Conservation (phyloP, 2,888 invertebrate genomes). For the Pogonocherus hispidulus region DNA sequence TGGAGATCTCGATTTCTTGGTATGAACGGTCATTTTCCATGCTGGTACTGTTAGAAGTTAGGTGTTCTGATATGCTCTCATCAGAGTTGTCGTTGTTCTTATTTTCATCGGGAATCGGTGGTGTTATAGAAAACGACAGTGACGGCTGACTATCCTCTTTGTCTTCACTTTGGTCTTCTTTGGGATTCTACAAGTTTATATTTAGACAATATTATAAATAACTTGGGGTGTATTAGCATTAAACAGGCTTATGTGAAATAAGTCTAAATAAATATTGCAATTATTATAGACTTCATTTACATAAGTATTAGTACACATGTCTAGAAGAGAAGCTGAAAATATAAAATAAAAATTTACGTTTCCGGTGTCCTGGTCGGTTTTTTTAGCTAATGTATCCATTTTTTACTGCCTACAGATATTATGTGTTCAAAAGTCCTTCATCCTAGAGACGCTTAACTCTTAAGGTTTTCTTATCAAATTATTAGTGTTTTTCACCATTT, state of each 20-base stretch:
- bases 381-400: not conserved
- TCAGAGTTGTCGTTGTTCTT: slow-evolving; percentile 39
- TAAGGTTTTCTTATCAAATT: no score
- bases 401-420: no score
- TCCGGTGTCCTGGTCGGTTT: slow-evolving; percentile 8
- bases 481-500: no score
- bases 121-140: slow-evolving; percentile 49
- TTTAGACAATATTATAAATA: not conserved
- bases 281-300: no score
- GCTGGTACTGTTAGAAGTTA: slow-evolving; percentile 54
- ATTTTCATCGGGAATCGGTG: slow-evolving; percentile 47
- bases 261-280: not conserved
- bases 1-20: slow-evolving; percentile 65
- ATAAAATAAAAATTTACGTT: no score
- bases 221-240: not conserved
- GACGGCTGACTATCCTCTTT: slow-evolving; percentile 30
- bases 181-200: slow-evolving; percentile 8
- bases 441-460: no score
- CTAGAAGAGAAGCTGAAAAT: not conserved
- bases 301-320: no score
- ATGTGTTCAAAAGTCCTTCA: no score
- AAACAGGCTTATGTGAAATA: not conserved
- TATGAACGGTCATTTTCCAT: slow-evolving; percentile 67
- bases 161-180: not conserved
- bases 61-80: slow-evolving; percentile 56